Evolutionary conservation across 2,888 invertebrate species (phyloP).

Genomic region (Lobophora halterata): DNA sequence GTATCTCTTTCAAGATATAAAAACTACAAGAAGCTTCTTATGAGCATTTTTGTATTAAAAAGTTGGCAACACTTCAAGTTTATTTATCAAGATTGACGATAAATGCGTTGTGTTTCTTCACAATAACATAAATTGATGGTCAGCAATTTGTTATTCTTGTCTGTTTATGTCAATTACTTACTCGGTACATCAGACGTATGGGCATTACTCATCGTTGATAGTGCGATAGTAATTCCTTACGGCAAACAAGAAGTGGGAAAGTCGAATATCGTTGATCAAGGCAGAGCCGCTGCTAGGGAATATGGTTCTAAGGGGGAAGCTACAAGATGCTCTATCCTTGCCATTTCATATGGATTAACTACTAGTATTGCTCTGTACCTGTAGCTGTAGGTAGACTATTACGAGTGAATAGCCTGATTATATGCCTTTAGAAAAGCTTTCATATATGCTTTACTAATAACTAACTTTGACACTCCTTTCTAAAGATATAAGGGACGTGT

Average conservation of each 20-base stretch:
- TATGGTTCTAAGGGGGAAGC: no score
- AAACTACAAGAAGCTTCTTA: slow-evolving; percentile 8
- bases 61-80: slow-evolving; percentile 17
- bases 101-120: slow-evolving; percentile 34
- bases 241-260: slow-evolving; percentile 32
- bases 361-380: no score
- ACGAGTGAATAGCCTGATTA: no score
- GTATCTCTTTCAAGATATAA: slow-evolving; percentile 21
- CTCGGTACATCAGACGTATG: slow-evolving; percentile 41
- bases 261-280: no score
- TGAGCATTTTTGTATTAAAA: slow-evolving; percentile 20
- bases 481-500: no score
- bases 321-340: no score
- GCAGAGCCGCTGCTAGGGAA: no score
- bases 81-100: slow-evolving; percentile 33
- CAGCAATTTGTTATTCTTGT: slow-evolving; percentile 48
- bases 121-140: slow-evolving; percentile 43
- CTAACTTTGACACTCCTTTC: no score
- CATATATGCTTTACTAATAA: no score
- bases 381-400: no score
- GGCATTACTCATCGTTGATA: slow-evolving; percentile 49
- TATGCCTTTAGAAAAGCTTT: no score
- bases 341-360: no score
- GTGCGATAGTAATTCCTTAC: slow-evolving; percentile 29
- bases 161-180: slow-evolving; percentile 53